Evolutionary conservation across 2,797 vertebrate genomes (phyloP).

Genomic region (Leontopithecus rosalia): DNA sequence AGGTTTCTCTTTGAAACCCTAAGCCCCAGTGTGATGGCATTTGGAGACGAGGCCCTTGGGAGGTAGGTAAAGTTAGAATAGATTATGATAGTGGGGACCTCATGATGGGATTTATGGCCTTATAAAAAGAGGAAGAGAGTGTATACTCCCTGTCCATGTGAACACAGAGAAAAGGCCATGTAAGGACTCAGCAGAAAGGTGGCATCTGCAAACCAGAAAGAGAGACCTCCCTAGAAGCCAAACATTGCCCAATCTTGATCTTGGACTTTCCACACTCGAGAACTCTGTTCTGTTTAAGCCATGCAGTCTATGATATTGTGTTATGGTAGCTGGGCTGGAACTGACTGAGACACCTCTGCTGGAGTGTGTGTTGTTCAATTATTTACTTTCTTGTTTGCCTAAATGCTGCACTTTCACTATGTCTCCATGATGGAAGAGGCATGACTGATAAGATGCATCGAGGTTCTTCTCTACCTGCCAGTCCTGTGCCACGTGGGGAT

Average conservation of each 20-base stretch:
- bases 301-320: neutral
- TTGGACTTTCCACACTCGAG: neutral
- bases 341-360: neutral
- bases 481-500: neutral
- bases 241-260: neutral
- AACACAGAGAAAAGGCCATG: neutral
- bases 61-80: neutral
- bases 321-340: neutral
- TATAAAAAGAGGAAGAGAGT: neutral
- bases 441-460: neutral
- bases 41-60: neutral
- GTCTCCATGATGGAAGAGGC: neutral
- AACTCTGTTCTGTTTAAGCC: neutral
- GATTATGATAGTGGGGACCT: neutral
- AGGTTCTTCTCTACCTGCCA: neutral
- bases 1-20: neutral
- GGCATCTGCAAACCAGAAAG: neutral
- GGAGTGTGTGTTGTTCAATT: neutral
- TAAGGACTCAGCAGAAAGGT: neutral
- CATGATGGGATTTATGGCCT: neutral
- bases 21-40: neutral
- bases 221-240: neutral
- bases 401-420: neutral
- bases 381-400: neutral
- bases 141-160: neutral